Conservation (phyloP, 2,113 vertebrate genomes). For the Equus przewalskii region DNA sequence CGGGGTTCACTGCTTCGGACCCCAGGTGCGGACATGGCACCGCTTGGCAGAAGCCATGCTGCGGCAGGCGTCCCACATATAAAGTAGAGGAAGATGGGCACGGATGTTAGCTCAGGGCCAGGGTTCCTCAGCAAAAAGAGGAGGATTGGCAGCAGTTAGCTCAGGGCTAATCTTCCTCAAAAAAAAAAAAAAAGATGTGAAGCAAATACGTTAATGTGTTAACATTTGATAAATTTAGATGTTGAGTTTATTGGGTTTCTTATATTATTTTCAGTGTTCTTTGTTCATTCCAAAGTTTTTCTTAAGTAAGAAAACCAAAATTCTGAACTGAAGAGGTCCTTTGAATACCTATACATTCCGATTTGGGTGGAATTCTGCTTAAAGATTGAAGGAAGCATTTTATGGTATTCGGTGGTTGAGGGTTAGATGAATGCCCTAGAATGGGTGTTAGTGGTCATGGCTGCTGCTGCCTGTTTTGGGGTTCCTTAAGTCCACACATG, state of each 20-base stretch:
- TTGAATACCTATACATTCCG: neutral
- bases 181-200: neutral
- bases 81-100: no score
- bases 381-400: neutral
- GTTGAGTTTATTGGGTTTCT: neutral
- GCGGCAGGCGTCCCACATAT: no score
- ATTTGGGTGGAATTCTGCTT: neutral
- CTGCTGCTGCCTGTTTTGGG: neutral
- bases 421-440: neutral
- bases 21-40: no score
- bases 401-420: neutral
- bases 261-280: neutral
- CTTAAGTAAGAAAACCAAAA: neutral
- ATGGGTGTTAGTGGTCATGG: no score
- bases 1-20: no score
- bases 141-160: no score
- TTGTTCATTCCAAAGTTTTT: neutral
- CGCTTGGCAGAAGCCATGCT: no score
- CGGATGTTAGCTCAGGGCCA: no score
- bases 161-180: no score
- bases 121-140: no score
- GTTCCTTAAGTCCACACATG: neutral
- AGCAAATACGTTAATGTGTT: neutral
- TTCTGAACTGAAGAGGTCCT: neutral
- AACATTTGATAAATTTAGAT: neutral